Base-by-base conservation (phyloP, 2,888 invertebrate species). In the Marronus borbonicus region DNA sequence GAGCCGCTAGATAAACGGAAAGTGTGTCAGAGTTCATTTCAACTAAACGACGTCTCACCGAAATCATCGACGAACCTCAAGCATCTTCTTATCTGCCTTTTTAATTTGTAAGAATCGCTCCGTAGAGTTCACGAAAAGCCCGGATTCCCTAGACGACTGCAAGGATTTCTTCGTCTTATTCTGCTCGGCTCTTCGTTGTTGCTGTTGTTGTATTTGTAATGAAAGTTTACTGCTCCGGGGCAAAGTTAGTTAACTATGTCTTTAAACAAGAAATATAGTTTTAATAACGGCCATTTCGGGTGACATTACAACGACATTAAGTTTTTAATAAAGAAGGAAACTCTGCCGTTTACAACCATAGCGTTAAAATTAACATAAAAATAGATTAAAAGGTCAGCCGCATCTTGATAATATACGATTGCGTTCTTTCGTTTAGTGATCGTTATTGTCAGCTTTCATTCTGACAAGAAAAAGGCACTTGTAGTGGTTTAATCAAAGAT, bases 241-340 rank as follows among this genome's bases (percentile, higher is more conserved):
- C 55, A 58, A 58, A 76, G 76, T 65, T 76, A 76, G 76, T 76
- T 72, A 72, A 64, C 72, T 44, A 69, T 72, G 77, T 70, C 77
- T 69, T 77, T 62, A 77, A 77, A 77, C 72, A 62, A 77, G 72
- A 70, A 77, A 72, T 72, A 77, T 77, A 77, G 77, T 77, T 77
- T 77, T 77, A 77, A 77, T 72, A 72, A 77, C 72, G 77, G 64
- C 58, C 77, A 77, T 77, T 72, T 36, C 52, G 64, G 44, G 55
- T 28, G 77, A 64, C 77, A 77, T 72, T 70, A 77, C 64, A 77
- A 70, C 70, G 62, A 69, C 77, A 72, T 77, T 77, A 78, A 75
- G 69, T 78, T 78, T 78, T 78, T 78, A 78, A 78, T 78, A 78
- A 78, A 78, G 78, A n/a, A 20, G 55, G 17, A 66, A 44, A 74